Percentiles rank a stretch among this genome's conserved stretches.
These are phyloP conservation scores for Ophion costatus DNA, from an alignment of 2,888 invertebrate species.

Conservation along the genomic window DNA sequence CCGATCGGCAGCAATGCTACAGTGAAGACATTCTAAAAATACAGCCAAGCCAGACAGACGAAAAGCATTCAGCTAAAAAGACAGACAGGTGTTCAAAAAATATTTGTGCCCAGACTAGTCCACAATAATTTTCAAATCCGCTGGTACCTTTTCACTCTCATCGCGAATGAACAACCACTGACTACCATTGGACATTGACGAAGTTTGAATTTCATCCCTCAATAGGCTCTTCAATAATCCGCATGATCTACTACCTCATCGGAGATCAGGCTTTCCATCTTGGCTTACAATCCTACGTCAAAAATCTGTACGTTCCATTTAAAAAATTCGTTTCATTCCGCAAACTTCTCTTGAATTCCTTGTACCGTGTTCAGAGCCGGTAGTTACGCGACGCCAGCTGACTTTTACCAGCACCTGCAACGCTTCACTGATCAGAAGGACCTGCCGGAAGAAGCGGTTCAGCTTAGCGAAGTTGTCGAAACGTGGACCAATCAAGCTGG, in stretches of 20 bases:
- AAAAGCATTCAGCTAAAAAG: too few species aligned
- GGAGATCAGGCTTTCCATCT: conserved; percentile 56
- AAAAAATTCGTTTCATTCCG: background rate
- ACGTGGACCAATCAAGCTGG: conserved; percentile 90
- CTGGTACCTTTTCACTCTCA: too few species aligned
- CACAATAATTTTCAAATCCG: too few species aligned
- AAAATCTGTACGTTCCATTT: conserved; percentile 36
- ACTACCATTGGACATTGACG: background rate
- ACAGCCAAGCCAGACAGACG: too few species aligned
- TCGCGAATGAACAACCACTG: too few species aligned
- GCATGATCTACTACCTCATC: conserved; percentile 58
- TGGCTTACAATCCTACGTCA: conserved; percentile 58
- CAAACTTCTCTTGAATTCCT: background rate
- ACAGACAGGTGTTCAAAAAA: too few species aligned
- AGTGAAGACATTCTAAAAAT: background rate
- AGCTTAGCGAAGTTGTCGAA: conserved; percentile 86
- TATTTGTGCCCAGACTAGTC: too few species aligned
- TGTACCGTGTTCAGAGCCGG: conserved; percentile 51
- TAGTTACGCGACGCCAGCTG: conserved; percentile 80
- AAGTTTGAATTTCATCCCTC: background rate
- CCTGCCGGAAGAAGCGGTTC: conserved; percentile 31
- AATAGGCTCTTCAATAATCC: conserved; percentile 59
- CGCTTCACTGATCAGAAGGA: conserved; percentile 76
- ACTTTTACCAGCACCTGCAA: conserved; percentile 87
- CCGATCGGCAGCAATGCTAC: background rate